Evolutionary conservation across 2,888 invertebrate species (phyloP), one percentile per base, ranked within the genome.

Genomic region (Nomada hirtipes): DNA sequence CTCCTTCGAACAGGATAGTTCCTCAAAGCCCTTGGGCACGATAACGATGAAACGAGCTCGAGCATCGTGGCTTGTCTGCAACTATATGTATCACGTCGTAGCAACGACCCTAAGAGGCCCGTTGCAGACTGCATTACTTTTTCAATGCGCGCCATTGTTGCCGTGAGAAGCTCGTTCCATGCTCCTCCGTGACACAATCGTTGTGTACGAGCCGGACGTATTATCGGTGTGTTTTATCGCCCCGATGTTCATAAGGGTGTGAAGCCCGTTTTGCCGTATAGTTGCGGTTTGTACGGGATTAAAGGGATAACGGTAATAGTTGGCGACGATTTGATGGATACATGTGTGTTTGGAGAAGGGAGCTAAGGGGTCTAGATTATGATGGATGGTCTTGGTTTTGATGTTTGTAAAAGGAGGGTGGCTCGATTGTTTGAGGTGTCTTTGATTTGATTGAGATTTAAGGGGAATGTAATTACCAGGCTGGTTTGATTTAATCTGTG

Each of bases 101-200:
- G 82, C 68, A 73, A 73, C 67, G 61, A 63, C 76, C 74, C 61
- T 87, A 84, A 85, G 76, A 70, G 77, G 68, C 63, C 69, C 74
- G 63, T 83, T 79, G 68, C 50, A 4, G 29, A 76, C 60, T 76
- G 69, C 80, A 82, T 87, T 87, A 85, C 83, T 87, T 87, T 81
- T 78, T 71, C 64, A 83, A 86, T 80, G 76, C 71, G 64, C 71
- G 61, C 72, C 74, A 47, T 82, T 79, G 71, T 74, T 74, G 53
- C 70, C 42, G 81, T 60, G 67, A 70, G 76, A 76, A 77, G 85
- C 69, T 76, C 85, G 80, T 83, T 87, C 78, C 67, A 52, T 59
- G 60, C 60, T 69, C 57, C 23, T 65, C 71, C 53, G 53, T 57
- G 69, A 69, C 59, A 57, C 10, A 60, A 63, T 72, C 65, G 72